Conservation (phyloP, 2,888 invertebrate genomes). For the Eristalinus aeneus region DNA sequence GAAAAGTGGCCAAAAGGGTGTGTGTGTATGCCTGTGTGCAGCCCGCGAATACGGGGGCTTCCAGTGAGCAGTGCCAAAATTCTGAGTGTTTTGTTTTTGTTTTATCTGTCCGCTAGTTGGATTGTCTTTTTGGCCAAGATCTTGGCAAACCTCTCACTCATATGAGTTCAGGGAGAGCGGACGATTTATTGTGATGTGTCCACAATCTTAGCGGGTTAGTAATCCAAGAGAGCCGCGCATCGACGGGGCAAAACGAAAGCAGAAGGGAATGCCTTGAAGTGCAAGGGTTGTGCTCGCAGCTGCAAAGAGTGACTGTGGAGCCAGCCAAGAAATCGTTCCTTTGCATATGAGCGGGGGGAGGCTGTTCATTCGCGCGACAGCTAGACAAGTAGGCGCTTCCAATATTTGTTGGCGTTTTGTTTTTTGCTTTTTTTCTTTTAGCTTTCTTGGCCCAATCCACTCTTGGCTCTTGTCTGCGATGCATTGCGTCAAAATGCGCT, state of each 20-base stretch:
- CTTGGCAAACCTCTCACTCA: constrained; percentile 60
- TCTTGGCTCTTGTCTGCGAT: constrained; percentile 67
- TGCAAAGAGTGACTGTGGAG: not conserved
- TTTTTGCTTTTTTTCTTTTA: constrained; percentile 2
- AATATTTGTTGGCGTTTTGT: not conserved
- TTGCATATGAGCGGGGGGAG: constrained; percentile 2
- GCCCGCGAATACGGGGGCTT: constrained; percentile 33
- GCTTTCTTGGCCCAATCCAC: constrained; percentile 60
- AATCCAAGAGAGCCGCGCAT: constrained; percentile 10
- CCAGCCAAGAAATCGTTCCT: constrained; percentile 37
- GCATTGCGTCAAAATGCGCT: constrained; percentile 70
- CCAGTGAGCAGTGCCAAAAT: constrained; percentile 69
- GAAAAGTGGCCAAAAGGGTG: constrained; percentile 64
- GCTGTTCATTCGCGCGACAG: constrained; percentile 46
- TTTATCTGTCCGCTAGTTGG: constrained; percentile 6
- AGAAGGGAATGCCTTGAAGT: not conserved
- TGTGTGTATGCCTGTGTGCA: constrained; percentile 39
- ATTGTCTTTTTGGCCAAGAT: constrained; percentile 51
- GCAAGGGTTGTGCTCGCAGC: not conserved
- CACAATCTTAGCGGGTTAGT: constrained; percentile 44
- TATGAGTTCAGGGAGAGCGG: constrained; percentile 37
- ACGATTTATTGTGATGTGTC: constrained; percentile 60
- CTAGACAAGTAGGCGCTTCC: constrained; percentile 65
- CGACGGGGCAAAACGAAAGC: not conserved
- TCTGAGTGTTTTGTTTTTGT: constrained; percentile 46